Percentiles rank a stretch among this genome's conserved stretches.
Evolutionary conservation across 2,888 invertebrate species (phyloP).

Genomic region (Cheilosia impressa): DNA sequence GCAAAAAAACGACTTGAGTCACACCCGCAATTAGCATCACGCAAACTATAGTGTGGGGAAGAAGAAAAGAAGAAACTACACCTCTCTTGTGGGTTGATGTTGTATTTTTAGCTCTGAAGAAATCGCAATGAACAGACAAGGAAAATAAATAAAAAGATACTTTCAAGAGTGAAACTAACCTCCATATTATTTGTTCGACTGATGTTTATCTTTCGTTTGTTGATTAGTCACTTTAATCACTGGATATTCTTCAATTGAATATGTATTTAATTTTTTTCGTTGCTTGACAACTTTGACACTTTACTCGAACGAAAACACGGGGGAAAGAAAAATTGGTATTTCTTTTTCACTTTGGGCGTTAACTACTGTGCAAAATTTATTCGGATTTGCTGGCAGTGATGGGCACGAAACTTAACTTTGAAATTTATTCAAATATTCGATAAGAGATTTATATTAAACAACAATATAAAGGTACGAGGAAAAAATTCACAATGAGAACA

Average conservation of each 20-base stretch:
- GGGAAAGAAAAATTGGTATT: slow-evolving; percentile 13
- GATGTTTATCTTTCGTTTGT: slow-evolving; percentile 51
- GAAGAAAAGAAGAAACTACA: slow-evolving; percentile 4
- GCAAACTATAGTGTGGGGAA: slow-evolving; percentile 16
- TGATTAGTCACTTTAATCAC: slow-evolving; percentile 56
- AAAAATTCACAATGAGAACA: slow-evolving; percentile 25
- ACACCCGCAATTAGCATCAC: slow-evolving; percentile 64
- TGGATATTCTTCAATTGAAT: slow-evolving; percentile 24
- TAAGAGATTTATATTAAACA: slow-evolving; percentile 7
- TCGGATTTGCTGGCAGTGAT: slow-evolving; percentile 53
- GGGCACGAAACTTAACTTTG: slow-evolving; percentile 11
- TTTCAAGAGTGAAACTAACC: slow-evolving; percentile 60
- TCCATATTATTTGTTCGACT: slow-evolving; percentile 59
- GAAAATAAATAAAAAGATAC: slow-evolving; percentile 27
- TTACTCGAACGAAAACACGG: slow-evolving; percentile 34
- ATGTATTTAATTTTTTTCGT: slow-evolving; percentile 15
- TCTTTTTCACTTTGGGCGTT: slow-evolving; percentile 59
- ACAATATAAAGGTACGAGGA: background rate
- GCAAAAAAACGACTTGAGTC: slow-evolving; percentile 64
- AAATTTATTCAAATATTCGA: background rate
- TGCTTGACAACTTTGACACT: slow-evolving; percentile 50
- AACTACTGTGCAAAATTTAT: slow-evolving; percentile 50
- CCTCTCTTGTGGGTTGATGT: slow-evolving; percentile 36
- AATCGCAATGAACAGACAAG: slow-evolving; percentile 17
- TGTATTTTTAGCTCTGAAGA: slow-evolving; percentile 60